Percentiles rank a stretch among this genome's conserved stretches.
phyloP scores from a whole-genome alignment of 2,113 vertebrate genomes.

The Xenopus borealis region DNA sequence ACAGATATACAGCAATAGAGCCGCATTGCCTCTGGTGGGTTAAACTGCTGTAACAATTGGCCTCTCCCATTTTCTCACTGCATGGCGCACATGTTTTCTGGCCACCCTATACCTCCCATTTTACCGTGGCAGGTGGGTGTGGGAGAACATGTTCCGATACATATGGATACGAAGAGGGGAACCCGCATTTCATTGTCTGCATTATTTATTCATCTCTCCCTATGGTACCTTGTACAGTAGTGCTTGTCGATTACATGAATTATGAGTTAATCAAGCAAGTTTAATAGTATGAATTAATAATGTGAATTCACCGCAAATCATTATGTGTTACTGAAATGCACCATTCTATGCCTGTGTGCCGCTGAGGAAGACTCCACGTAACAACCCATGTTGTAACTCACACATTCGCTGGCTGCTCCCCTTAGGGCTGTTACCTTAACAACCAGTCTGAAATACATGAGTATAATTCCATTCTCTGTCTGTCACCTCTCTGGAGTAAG shows the following conservation, averaged over 20 bases:
- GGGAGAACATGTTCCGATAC: not conserved
- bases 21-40: not conserved
- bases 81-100: not conserved
- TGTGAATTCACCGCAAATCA: too few species aligned
- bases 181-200: not conserved
- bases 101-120: slow-evolving; percentile 19
- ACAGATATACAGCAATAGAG: too few species aligned
- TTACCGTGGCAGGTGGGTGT: not conserved
- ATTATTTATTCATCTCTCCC: too few species aligned
- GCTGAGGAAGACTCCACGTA: not conserved
- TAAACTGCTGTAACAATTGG: slow-evolving; percentile 10
- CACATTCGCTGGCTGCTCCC: not conserved
- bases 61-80: slow-evolving; percentile 26
- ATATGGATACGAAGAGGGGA: slow-evolving; percentile 10
- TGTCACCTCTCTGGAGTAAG: slow-evolving; percentile 27
- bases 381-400: not conserved
- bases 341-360: not conserved
- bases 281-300: too few species aligned
- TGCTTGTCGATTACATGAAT: too few species aligned
- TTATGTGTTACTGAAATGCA: too few species aligned
- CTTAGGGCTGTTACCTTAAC: slow-evolving; percentile 18
- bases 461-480: slow-evolving; percentile 1
- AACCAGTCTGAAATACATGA: slow-evolving; percentile 17
- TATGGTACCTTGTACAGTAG: too few species aligned
- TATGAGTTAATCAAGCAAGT: too few species aligned